Conservation (phyloP, 1,140 invertebrate genomes). For the Eumeta japonica region DNA sequence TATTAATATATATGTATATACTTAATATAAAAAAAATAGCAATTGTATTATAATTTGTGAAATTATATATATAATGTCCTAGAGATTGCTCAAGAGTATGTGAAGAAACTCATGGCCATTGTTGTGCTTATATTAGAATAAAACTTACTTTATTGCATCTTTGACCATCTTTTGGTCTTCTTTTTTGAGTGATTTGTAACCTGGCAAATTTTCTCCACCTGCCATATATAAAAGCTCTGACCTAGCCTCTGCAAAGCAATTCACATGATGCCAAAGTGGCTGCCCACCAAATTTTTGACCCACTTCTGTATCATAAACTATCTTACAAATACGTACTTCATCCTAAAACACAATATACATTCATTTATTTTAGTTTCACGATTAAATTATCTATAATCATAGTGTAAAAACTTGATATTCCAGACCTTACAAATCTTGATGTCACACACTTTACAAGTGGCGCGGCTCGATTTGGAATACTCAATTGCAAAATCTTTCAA, state of each 20-base stretch:
- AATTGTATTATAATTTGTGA: neutral
- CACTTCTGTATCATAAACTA: conserved; percentile 80
- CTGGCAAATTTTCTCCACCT: conserved; percentile 69
- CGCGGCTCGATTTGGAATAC: conserved; percentile 84
- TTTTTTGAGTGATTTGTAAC: conserved; percentile 68
- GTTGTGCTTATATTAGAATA: neutral
- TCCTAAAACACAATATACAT: conserved; percentile 59
- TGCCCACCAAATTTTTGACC: conserved; percentile 78
- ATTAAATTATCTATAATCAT: too few species aligned
- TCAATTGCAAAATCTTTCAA: conserved; percentile 77
- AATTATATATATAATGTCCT: neutral
- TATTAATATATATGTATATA: too few species aligned
- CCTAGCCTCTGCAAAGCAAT: conserved; percentile 85
- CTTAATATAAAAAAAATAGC: too few species aligned
- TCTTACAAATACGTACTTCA: conserved; percentile 80
- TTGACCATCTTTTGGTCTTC: conserved; percentile 75
- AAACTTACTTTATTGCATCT: conserved; percentile 65
- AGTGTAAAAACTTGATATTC: too few species aligned
- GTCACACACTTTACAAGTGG: conserved; percentile 82
- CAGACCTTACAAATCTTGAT: conserved; percentile 78
- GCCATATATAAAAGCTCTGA: conserved; percentile 75
- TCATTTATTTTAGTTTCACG: neutral
- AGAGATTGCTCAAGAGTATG: neutral
- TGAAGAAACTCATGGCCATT: neutral
- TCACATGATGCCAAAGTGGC: conserved; percentile 87